Percentiles rank a stretch among this genome's conserved stretches.
phyloP scores from a whole-genome alignment of 23 tunicate species.

The Ascidia mentula region DNA sequence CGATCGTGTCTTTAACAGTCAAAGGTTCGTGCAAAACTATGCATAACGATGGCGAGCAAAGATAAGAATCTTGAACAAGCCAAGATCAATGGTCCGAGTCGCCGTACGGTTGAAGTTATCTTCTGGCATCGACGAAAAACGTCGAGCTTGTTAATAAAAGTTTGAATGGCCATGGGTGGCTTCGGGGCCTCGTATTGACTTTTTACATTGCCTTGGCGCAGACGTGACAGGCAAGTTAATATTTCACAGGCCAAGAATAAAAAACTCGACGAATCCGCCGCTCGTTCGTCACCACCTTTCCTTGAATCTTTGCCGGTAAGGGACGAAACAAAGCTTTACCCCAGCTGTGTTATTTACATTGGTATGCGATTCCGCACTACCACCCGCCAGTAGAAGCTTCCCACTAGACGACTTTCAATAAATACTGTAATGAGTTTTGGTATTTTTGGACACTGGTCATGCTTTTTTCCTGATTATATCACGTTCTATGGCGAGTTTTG shows the following conservation, averaged over 20 bases:
- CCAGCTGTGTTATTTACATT: background rate
- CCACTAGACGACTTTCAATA: too few species aligned
- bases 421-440: too few species aligned
- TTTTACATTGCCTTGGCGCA: constrained; percentile 4
- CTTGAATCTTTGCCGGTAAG: too few species aligned
- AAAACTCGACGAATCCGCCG: background rate
- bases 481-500: too few species aligned
- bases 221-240: background rate
- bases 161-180: background rate
- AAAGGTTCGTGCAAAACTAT: background rate
- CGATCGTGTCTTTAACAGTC: too few species aligned
- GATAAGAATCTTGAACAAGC: constrained; percentile 3
- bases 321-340: background rate
- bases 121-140: background rate
- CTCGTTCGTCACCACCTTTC: background rate
- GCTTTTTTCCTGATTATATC: too few species aligned
- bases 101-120: background rate
- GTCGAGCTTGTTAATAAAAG: constrained; percentile 1
- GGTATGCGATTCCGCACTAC: too few species aligned
- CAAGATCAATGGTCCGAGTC: background rate
- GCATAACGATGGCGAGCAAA: background rate
- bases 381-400: too few species aligned
- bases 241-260: background rate
- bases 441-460: too few species aligned
- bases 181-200: constrained; percentile 4